phyloP scores from a whole-genome alignment of 2,888 invertebrate species.

The Proisotoma minuta region DNA sequence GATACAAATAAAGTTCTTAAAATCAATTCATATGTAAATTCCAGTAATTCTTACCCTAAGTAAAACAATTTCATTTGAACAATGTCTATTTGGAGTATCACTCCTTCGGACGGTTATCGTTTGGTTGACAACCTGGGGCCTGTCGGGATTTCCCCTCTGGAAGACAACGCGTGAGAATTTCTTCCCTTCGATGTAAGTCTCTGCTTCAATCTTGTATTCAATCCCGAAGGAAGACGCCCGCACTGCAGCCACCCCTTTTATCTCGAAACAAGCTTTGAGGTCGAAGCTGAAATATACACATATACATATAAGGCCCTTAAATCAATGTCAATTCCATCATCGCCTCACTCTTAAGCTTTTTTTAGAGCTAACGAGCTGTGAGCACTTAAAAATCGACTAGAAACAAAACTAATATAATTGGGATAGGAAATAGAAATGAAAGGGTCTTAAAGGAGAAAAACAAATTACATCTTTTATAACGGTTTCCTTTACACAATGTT shows the following conservation, averaged over 20 bases:
- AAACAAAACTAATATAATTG: not conserved
- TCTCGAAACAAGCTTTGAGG: slow-evolving; percentile 77
- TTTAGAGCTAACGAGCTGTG: not conserved
- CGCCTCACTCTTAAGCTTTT: not conserved
- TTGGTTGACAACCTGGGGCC: slow-evolving; percentile 49
- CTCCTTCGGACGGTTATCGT: slow-evolving; percentile 47
- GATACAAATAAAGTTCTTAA: slow-evolving; percentile 20
- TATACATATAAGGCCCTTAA: not conserved
- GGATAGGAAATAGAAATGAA: not conserved
- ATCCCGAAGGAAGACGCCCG: slow-evolving; percentile 54
- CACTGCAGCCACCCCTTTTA: slow-evolving; percentile 46
- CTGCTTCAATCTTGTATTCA: slow-evolving; percentile 74
- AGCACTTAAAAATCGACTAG: no score
- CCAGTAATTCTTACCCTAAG: slow-evolving; percentile 61
- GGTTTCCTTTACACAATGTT: no score
- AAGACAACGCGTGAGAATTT: slow-evolving; percentile 80
- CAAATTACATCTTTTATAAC: no score
- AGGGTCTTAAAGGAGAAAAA: not conserved
- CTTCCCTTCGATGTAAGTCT: slow-evolving; percentile 67
- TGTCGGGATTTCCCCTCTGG: slow-evolving; percentile 53
- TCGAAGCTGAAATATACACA: slow-evolving; percentile 60
- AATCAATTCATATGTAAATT: slow-evolving; percentile 2
- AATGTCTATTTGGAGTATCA: slow-evolving; percentile 55
- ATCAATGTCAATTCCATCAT: not conserved
- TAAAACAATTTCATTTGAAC: slow-evolving; percentile 74